These are phyloP conservation scores for silkworm (Bombyx mori) DNA, from an alignment of 1,140 invertebrate genomes.

Conservation along the genomic window ASM3026992v2 NC_085123.1:10391501-10392000, in stretches of 20 bases:
- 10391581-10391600: too few species aligned
- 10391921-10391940: constrained; percentile 60
- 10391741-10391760: constrained; percentile 6
- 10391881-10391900: constrained; percentile 50
- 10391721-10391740: constrained; percentile 5
- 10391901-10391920: constrained; percentile 58
- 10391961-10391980: constrained; percentile 16
- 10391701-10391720: too few species aligned
- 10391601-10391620: too few species aligned
- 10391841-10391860: constrained; percentile 11
- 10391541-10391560: too few species aligned
- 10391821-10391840: constrained; percentile 47
- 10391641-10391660: too few species aligned
- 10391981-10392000: too few species aligned
- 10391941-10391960: constrained; percentile 65
- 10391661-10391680: too few species aligned
- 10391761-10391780: constrained; percentile 7
- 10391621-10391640: too few species aligned
- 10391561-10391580: too few species aligned
- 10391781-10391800: constrained; percentile 40
- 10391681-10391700: too few species aligned
- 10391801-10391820: constrained; percentile 45
- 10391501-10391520: too few species aligned
- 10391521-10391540: too few species aligned
- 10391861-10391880: constrained; percentile 32